phyloP scores from a whole-genome alignment of 2,113 vertebrate genomes.

The Crypturellus undulatus region DNA sequence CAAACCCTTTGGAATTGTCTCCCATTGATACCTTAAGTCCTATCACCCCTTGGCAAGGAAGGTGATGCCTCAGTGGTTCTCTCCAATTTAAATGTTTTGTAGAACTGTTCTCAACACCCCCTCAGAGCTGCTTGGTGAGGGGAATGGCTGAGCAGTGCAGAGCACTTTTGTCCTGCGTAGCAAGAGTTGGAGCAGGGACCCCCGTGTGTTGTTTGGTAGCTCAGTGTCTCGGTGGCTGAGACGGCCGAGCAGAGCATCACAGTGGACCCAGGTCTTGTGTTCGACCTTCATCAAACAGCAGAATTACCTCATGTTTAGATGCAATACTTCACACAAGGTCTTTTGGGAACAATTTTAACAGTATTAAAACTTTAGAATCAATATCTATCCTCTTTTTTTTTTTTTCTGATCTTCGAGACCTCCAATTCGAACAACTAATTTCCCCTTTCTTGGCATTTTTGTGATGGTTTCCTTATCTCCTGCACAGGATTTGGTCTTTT shows the following conservation, averaged over 20 bases:
- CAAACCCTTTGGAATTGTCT: background rate
- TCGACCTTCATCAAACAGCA: background rate
- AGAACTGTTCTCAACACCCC: background rate
- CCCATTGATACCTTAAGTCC: background rate
- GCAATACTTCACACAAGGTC: background rate
- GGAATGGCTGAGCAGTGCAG: background rate
- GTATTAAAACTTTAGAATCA: background rate
- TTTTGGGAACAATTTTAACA: background rate
- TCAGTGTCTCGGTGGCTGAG: background rate
- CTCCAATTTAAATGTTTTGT: background rate
- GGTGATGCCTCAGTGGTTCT: background rate
- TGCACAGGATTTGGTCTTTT: background rate
- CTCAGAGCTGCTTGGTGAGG: background rate
- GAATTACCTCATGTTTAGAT: background rate
- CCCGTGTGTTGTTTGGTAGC: background rate
- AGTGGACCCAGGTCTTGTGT: background rate
- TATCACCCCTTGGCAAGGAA: background rate
- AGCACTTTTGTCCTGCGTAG: background rate
- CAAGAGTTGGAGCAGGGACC: background rate
- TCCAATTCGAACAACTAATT: background rate
- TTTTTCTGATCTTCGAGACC: background rate
- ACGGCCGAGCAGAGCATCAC: no score
- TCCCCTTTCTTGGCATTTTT: background rate
- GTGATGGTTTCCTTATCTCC: background rate
- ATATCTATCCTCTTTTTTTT: background rate